Conservation (phyloP, 2,113 vertebrate genomes). For the Rallus limicola region DNA sequence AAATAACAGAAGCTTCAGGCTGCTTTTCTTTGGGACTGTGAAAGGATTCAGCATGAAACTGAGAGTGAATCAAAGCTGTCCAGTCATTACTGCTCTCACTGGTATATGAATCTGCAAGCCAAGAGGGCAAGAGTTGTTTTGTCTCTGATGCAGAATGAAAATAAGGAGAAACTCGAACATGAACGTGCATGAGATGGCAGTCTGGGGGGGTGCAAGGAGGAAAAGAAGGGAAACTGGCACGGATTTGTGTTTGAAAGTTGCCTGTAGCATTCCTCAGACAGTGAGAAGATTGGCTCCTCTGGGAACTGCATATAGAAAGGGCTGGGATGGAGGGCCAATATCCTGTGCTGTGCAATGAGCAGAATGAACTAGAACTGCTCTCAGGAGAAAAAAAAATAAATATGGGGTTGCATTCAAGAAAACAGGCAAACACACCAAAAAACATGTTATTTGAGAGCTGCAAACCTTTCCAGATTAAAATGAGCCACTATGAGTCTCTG, state of each 20-base stretch:
- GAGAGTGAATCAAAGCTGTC: not conserved
- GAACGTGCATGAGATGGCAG: not conserved
- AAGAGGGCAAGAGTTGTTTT: not conserved
- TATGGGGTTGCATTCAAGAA: not conserved
- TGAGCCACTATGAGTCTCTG: not conserved
- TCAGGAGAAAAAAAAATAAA: not conserved
- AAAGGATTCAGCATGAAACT: not conserved
- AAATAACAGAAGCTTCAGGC: not conserved
- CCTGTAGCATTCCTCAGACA: not conserved
- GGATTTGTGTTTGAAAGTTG: not conserved
- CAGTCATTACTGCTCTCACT: not conserved
- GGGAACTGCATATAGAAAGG: not conserved
- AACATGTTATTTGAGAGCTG: not conserved
- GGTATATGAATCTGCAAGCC: not conserved
- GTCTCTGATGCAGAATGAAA: not conserved
- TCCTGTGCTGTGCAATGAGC: accelerated
- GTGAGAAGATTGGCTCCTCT: not conserved
- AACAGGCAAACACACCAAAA: not conserved
- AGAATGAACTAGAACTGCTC: not conserved
- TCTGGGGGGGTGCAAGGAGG: not conserved
- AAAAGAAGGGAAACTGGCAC: not conserved
- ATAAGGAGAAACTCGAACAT: accelerated
- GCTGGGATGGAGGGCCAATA: not conserved
- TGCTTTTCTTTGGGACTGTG: not conserved
- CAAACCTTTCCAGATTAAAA: not conserved